Conservation (phyloP, 2,888 invertebrate genomes). For the Apamea crenata region DNA sequence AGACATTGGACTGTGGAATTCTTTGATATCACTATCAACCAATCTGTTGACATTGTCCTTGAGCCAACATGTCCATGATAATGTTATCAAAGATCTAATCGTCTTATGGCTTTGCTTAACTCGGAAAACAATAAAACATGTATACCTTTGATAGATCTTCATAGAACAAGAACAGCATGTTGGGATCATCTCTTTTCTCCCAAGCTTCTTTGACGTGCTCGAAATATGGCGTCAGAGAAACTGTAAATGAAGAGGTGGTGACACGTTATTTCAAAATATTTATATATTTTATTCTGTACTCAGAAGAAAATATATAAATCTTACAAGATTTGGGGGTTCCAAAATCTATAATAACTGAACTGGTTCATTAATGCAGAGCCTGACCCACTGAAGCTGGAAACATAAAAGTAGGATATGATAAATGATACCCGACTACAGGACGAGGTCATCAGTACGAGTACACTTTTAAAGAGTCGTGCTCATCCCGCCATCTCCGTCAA, state of each 20-base stretch:
- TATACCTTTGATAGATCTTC: conserved; percentile 92
- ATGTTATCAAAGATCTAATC: conserved; percentile 18
- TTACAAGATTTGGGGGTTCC: neutral
- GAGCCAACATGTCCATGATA: neutral
- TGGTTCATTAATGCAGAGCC: neutral
- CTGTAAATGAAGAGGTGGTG: conserved; percentile 74
- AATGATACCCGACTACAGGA: neutral
- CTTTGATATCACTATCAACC: neutral
- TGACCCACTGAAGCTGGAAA: neutral
- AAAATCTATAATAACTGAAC: neutral
- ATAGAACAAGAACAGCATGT: conserved; percentile 93
- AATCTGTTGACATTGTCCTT: neutral
- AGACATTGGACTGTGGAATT: neutral
- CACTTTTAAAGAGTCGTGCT: neutral
- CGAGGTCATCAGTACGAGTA: neutral
- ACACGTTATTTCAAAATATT: neutral
- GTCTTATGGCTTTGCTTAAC: neutral
- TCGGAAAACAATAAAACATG: neutral
- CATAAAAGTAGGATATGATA: neutral
- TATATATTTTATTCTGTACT: too few relatives aligned
- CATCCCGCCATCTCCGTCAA: neutral
- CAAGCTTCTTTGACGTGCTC: conserved; percentile 94
- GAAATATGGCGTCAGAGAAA: conserved; percentile 92
- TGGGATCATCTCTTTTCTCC: conserved; percentile 90
- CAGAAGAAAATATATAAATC: too few relatives aligned